A percentile compares a stretch with the other conserved stretches of the same genome.
phyloP scores from a whole-genome alignment of 35 echinoderm and acorn worm genomes.

The Heliocidaris tuberculata region DNA sequence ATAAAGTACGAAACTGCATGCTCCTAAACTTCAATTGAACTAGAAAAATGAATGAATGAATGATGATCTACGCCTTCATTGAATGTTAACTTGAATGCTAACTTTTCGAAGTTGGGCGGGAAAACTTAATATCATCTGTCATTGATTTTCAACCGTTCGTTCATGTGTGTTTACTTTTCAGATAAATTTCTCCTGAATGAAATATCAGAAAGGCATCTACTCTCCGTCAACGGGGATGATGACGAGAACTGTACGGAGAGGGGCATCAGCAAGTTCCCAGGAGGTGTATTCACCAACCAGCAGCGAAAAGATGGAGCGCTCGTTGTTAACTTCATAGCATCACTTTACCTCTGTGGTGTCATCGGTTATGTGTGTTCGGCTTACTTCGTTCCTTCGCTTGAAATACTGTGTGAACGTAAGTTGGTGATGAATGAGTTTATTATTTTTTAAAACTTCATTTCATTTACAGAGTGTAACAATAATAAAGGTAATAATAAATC shows the following conservation, averaged over 20 bases:
- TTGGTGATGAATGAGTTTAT: not conserved
- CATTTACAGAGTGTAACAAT: no score
- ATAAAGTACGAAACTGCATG: no score
- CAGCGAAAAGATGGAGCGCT: conserved; percentile 63
- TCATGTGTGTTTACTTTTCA: not conserved
- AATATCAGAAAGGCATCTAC: not conserved
- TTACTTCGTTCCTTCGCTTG: conserved; percentile 91
- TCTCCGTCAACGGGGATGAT: not conserved
- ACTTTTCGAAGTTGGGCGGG: no score
- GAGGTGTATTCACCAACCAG: conserved; percentile 61
- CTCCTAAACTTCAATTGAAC: no score
- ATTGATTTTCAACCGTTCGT: not conserved
- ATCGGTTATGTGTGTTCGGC: conserved; percentile 77
- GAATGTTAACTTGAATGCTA: no score
- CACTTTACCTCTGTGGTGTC: conserved; percentile 72
- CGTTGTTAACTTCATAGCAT: conserved; percentile 69
- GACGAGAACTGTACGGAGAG: conserved; percentile 66
- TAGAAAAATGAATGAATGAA: no score
- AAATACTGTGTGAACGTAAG: conserved; percentile 88
- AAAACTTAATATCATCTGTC: no score
- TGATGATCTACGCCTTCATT: no score
- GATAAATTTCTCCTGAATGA: not conserved
- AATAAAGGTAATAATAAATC: no score
- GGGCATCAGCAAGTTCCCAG: conserved; percentile 69
- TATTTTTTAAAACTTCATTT: not conserved